Evolutionary conservation across 37 sponge, comb jelly and placozoan genomes (phyloP).

Genomic region (Spongilla lacustris): DNA sequence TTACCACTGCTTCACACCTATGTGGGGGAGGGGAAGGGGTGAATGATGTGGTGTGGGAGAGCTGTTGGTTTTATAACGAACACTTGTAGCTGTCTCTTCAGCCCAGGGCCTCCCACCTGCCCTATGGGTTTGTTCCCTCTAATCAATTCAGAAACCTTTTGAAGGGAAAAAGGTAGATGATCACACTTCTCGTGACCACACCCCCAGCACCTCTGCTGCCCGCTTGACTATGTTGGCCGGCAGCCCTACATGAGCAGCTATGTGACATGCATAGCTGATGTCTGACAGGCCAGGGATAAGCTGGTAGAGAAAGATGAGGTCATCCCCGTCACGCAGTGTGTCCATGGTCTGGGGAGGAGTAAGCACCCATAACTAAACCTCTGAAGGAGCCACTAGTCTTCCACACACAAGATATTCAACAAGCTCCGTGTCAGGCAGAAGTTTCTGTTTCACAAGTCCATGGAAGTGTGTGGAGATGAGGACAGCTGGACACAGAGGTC

Average conservation of each 20-base stretch:
- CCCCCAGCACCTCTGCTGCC: conserved; percentile 64
- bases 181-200: conserved; percentile 14
- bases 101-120: conserved; percentile 11
- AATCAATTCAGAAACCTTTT: conserved; percentile 73
- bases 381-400: not conserved
- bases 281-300: conserved; percentile 70
- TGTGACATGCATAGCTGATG: conserved; percentile 88
- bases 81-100: conserved; percentile 36
- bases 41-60: not conserved
- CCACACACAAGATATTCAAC: conserved; percentile 80
- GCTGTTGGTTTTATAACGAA: not conserved
- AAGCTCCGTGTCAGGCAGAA: conserved; percentile 72
- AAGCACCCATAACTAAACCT: not conserved
- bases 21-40: not conserved
- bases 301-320: conserved; percentile 93
- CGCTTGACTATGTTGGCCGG: conserved; percentile 65
- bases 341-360: conserved; percentile 86
- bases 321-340: conserved; percentile 65
- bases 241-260: conserved; percentile 80
- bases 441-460: conserved; percentile 76
- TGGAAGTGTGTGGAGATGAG: conserved; percentile 98
- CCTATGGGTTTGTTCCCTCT: conserved; percentile 52
- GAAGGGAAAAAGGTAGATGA: not conserved
- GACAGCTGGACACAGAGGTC: conserved; percentile 78
- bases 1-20: conserved; percentile 71